phyloP scores from a whole-genome alignment of 2,888 invertebrate species.

The Catocala sponsa region DNA sequence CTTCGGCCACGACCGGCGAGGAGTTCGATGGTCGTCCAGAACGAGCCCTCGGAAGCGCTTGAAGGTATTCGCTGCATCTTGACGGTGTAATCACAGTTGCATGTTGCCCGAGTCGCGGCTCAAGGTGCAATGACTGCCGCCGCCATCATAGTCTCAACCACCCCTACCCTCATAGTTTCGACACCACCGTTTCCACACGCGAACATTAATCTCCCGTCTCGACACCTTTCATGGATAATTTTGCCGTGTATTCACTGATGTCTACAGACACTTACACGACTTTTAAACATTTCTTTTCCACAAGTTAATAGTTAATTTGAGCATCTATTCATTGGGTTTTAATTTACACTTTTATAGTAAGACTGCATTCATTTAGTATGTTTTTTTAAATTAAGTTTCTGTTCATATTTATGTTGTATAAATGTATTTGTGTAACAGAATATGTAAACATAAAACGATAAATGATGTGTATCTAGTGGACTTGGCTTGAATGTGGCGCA shows the following conservation, averaged over 20 bases:
- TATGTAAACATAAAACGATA: neutral
- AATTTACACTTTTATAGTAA: conserved; percentile 11
- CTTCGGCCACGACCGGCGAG: conserved; percentile 86
- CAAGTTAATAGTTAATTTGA: conserved; percentile 40
- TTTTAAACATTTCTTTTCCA: conserved; percentile 60
- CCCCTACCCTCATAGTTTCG: conserved; percentile 72
- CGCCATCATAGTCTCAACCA: conserved; percentile 63
- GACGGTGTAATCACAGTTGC: conserved; percentile 58
- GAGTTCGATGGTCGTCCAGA: conserved; percentile 90
- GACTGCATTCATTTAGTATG: neutral
- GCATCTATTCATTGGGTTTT: conserved; percentile 22
- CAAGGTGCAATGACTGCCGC: conserved; percentile 85
- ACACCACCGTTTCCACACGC: conserved; percentile 80
- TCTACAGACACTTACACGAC: conserved; percentile 58
- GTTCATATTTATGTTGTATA: neutral
- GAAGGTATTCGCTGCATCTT: conserved; percentile 79
- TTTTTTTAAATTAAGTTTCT: conserved; percentile 6
- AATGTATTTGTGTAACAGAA: neutral
- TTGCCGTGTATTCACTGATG: conserved; percentile 59
- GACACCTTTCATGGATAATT: conserved; percentile 73
- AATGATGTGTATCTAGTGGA: conserved; percentile 45
- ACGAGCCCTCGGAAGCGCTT: conserved; percentile 82
- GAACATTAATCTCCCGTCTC: conserved; percentile 79
- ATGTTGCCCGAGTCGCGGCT: conserved; percentile 71
- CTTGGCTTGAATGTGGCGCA: conserved; percentile 46